phyloP scores from a whole-genome alignment of 2,797 vertebrate species.

The Darevskia nairensis region DNA sequence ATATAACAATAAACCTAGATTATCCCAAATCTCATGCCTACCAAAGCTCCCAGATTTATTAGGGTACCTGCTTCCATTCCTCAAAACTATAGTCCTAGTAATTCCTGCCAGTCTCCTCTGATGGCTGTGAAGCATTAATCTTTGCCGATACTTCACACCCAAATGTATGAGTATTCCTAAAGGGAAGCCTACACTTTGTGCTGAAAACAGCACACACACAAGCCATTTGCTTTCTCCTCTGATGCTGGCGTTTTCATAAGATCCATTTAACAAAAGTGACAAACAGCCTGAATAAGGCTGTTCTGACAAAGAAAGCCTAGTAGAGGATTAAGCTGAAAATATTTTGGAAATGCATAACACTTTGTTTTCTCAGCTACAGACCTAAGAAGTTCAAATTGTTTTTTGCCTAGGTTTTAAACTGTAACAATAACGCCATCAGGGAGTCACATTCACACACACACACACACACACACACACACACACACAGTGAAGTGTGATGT shows the following conservation, averaged over 20 bases:
- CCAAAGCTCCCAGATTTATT: not conserved
- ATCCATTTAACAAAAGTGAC: not conserved
- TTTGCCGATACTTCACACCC: not conserved
- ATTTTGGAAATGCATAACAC: conserved; percentile 7
- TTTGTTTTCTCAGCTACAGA: not conserved
- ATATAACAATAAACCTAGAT: no score
- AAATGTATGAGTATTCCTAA: not conserved
- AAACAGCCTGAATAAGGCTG: not conserved
- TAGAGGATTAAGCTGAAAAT: conserved; percentile 19
- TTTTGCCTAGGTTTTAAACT: conserved; percentile 13
- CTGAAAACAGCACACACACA: not conserved
- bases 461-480: no score
- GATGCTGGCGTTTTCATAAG: not conserved
- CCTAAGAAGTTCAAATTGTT: conserved; percentile 1
- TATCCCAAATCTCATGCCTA: not conserved
- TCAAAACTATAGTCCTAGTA: not conserved
- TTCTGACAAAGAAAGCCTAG: conserved; percentile 4
- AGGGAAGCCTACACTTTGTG: not conserved
- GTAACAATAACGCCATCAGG: not conserved
- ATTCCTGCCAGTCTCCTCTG: not conserved
- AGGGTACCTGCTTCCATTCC: not conserved
- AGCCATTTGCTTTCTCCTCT: not conserved
- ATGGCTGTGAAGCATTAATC: not conserved
- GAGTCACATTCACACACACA: not conserved
- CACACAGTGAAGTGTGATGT: not conserved